phyloP scores from a whole-genome alignment of 2,797 vertebrate genomes.

The Xyrichtys novacula region DNA sequence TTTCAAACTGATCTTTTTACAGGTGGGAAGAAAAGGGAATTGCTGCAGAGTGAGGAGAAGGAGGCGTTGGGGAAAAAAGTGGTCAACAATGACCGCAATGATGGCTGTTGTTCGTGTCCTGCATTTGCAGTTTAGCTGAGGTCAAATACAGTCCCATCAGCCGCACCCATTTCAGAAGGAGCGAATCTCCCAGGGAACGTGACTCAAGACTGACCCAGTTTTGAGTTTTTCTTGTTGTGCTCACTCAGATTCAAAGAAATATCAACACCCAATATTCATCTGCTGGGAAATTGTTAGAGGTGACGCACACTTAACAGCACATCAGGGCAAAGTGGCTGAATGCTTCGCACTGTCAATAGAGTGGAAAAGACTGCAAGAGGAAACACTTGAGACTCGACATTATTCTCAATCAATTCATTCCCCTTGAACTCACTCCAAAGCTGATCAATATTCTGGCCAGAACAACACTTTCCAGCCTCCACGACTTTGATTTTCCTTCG shows the following conservation, averaged over 20 bases:
- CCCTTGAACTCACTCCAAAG: slow-evolving; percentile 20
- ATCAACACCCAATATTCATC: slow-evolving; percentile 59
- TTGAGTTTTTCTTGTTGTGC: slow-evolving; percentile 42
- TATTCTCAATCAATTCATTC: slow-evolving; percentile 20
- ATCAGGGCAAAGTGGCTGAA: background rate
- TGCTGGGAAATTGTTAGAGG: slow-evolving; percentile 21
- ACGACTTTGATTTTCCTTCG: background rate
- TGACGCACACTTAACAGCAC: slow-evolving; percentile 6
- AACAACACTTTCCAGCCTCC: background rate
- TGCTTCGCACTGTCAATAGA: background rate
- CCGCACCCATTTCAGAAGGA: slow-evolving; percentile 19
- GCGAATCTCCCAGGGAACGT: slow-evolving; percentile 4
- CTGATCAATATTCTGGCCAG: slow-evolving; percentile 15
- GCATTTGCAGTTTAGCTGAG: slow-evolving; percentile 31
- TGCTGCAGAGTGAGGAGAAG: background rate
- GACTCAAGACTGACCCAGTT: slow-evolving; percentile 68
- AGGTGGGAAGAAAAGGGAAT: slow-evolving; percentile 10
- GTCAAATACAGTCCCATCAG: slow-evolving; percentile 21
- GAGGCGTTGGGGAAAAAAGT: background rate
- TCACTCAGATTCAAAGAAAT: slow-evolving; percentile 51
- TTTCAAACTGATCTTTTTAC: slow-evolving; percentile 19
- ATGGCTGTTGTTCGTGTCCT: slow-evolving; percentile 9
- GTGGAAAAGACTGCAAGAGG: background rate
- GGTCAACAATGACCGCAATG: background rate
- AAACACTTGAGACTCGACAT: slow-evolving; percentile 15